Conservation (phyloP, 1,140 invertebrate species). For the Chrysomallon squamiferum region DNA sequence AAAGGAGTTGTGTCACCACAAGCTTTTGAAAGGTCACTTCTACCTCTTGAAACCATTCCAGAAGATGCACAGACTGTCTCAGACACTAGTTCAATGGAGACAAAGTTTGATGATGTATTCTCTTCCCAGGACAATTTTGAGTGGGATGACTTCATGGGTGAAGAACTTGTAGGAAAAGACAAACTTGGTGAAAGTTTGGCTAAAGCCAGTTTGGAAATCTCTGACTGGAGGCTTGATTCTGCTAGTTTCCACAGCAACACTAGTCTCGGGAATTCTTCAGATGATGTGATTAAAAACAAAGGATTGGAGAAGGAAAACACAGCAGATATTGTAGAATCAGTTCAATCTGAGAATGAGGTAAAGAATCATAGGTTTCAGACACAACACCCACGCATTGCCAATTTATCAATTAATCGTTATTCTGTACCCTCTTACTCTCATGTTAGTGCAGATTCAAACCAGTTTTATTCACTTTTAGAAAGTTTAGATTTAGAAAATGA, state of each 20-base stretch:
- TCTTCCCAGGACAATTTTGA: slow-evolving; percentile 41
- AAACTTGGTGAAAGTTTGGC: slow-evolving; percentile 23
- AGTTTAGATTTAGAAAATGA: no score
- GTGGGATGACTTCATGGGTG: slow-evolving; percentile 56
- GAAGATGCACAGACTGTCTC: slow-evolving; percentile 40
- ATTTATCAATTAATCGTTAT: no score
- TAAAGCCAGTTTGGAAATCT: slow-evolving; percentile 38
- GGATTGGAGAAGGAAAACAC: no score
- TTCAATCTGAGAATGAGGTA: no score
- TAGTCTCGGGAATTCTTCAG: neutral
- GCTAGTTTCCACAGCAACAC: slow-evolving; percentile 13
- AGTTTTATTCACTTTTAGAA: no score
- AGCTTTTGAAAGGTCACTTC: slow-evolving; percentile 22
- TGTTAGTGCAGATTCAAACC: no score
- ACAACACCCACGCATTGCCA: no score
- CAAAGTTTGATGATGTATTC: slow-evolving; percentile 43
- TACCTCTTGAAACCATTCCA: slow-evolving; percentile 51
- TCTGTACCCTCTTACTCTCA: no score
- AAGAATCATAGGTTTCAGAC: no score
- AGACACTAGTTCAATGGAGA: slow-evolving; percentile 28
- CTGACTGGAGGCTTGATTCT: slow-evolving; percentile 47
- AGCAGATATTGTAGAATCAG: no score
- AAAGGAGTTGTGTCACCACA: slow-evolving; percentile 33
- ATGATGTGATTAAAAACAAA: no score
- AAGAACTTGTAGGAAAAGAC: slow-evolving; percentile 42